Conservation (phyloP, 1,140 invertebrate genomes). For the Heliconius melpomene region DNA sequence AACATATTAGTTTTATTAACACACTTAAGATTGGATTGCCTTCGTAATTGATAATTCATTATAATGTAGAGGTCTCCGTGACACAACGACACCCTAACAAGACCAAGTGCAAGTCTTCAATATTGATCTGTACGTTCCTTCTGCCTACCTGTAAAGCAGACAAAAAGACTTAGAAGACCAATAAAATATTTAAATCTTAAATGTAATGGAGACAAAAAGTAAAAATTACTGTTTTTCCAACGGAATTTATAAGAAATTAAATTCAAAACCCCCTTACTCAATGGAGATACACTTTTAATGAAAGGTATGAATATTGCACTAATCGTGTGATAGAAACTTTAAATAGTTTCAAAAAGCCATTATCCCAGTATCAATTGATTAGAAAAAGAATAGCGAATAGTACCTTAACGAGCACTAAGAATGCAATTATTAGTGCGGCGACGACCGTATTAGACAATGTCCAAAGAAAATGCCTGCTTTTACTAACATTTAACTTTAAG, state of each 20-base stretch:
- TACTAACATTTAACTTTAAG: not conserved
- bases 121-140: not conserved
- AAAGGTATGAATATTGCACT: not conserved
- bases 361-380: slow-evolving; percentile 3
- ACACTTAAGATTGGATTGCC: too few relatives aligned
- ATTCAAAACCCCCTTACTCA: not conserved
- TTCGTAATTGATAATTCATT: too few relatives aligned
- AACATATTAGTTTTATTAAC: not conserved
- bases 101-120: not conserved
- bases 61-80: too few relatives aligned
- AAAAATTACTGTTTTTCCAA: too few relatives aligned
- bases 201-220: not conserved
- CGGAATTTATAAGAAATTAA: not conserved
- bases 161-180: not conserved
- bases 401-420: slow-evolving; percentile 24
- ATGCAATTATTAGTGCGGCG: slow-evolving; percentile 24
- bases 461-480: not conserved
- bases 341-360: not conserved
- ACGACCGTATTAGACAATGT: slow-evolving; percentile 2
- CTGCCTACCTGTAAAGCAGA: not conserved
- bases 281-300: not conserved
- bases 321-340: not conserved
- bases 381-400: too few relatives aligned
- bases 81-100: too few relatives aligned
- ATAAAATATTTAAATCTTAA: not conserved